These are phyloP conservation scores for Epinotia demarniana DNA, from an alignment of 2,888 invertebrate genomes.

Conservation along the genomic window DNA sequence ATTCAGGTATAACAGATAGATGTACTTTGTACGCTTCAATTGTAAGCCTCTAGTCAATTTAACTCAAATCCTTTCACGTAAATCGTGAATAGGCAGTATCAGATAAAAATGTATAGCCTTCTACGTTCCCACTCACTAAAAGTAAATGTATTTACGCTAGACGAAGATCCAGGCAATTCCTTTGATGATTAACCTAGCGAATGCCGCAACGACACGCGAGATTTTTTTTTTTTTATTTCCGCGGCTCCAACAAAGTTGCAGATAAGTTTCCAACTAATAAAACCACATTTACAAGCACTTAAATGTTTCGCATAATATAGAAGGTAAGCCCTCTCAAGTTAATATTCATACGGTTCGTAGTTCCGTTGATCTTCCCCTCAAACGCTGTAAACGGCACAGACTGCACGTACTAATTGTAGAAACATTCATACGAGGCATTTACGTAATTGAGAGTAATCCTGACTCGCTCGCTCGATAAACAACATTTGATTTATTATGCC, in stretches of 20 bases:
- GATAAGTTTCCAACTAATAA: background rate
- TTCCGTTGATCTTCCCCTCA: slow-evolving; percentile 38
- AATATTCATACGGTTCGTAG: slow-evolving; percentile 40
- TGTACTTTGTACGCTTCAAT: background rate
- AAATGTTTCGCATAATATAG: slow-evolving; percentile 34
- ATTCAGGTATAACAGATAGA: background rate
- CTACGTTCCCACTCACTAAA: background rate
- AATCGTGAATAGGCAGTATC: background rate
- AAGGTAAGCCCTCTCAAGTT: slow-evolving; percentile 37
- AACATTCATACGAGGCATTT: slow-evolving; percentile 22
- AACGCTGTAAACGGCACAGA: slow-evolving; percentile 16
- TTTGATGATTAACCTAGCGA: background rate
- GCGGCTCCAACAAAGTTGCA: background rate
- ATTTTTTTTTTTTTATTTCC: background rate
- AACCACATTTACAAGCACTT: slow-evolving; percentile 25
- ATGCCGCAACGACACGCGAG: background rate
- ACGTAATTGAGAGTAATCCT: slow-evolving; percentile 26
- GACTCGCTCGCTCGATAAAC: slow-evolving; percentile 4
- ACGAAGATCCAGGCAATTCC: background rate
- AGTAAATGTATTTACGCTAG: background rate
- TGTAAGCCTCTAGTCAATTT: background rate
- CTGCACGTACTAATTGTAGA: slow-evolving; percentile 30
- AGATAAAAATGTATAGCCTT: background rate
- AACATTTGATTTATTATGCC: slow-evolving; percentile 26
- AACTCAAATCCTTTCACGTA: background rate